Percentiles rank a stretch among this genome's conserved stretches.
Conservation (phyloP, 2,797 vertebrate genomes). For the Morus bassanus region DNA sequence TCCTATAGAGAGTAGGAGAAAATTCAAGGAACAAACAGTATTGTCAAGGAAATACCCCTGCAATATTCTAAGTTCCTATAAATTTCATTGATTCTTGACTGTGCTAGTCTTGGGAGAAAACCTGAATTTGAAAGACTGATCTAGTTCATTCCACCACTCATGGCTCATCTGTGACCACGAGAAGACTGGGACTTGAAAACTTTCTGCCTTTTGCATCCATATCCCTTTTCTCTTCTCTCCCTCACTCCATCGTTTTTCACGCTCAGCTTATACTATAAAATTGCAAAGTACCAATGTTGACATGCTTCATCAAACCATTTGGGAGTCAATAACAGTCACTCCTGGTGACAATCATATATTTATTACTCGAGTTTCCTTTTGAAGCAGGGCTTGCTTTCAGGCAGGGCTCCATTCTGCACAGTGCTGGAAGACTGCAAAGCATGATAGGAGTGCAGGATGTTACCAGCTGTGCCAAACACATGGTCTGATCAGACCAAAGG, state of each 20-base stretch:
- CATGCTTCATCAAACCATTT: background rate
- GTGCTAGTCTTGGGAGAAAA: background rate
- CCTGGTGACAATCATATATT: background rate
- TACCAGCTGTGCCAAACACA: background rate
- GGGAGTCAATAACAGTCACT: background rate
- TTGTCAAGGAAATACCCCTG: background rate
- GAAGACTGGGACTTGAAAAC: background rate
- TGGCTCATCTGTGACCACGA: rapidly evolving
- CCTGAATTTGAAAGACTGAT: background rate
- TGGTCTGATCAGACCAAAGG: background rate
- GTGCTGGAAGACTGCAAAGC: background rate
- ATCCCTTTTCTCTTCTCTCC: background rate
- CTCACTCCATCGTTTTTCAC: background rate
- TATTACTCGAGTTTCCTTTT: background rate
- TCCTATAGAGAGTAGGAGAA: background rate
- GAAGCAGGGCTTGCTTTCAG: background rate
- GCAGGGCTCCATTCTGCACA: background rate
- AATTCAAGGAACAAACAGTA: background rate
- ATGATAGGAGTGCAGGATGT: background rate
- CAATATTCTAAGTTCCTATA: background rate
- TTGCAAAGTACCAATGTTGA: background rate
- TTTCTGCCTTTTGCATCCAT: background rate
- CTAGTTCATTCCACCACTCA: background rate
- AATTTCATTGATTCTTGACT: background rate
- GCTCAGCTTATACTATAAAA: background rate